A percentile compares a stretch with the other conserved stretches of the same genome.
These are phyloP conservation scores for Perizoma affinitatum DNA, from an alignment of 2,888 invertebrate genomes.

Conservation along the genomic window DNA sequence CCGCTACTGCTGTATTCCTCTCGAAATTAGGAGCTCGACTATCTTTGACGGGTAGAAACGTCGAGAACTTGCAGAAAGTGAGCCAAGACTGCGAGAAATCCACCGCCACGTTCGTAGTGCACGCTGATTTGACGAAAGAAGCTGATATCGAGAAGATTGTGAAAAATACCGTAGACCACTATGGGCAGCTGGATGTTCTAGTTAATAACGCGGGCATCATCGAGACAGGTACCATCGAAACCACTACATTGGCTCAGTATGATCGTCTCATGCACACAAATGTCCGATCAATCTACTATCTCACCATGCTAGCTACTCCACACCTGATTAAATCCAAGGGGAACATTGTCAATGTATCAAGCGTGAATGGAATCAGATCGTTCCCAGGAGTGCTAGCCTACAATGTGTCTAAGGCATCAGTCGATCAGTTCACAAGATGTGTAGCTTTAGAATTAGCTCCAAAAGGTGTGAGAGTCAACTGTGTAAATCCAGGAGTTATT, in stretches of 20 bases:
- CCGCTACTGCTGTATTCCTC: conserved; percentile 90
- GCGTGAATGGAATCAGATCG: conserved; percentile 95
- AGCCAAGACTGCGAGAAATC: conserved; percentile 68
- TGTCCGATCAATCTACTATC: conserved; percentile 90
- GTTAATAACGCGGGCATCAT: conserved; percentile 96
- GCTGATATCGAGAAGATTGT: conserved; percentile 88
- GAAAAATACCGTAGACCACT: conserved; percentile 88
- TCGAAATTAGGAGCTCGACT: conserved; percentile 90
- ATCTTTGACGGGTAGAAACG: conserved; percentile 88
- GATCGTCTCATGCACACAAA: conserved; percentile 96
- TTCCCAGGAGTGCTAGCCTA: conserved; percentile 96
- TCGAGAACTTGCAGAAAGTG: conserved; percentile 83
- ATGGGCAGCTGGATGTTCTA: conserved; percentile 91
- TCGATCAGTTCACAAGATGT: conserved; percentile 98
- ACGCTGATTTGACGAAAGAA: conserved; percentile 90
- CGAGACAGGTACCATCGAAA: conserved; percentile 93
- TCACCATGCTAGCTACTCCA: conserved; percentile 95
- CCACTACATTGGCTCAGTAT: conserved; percentile 92
- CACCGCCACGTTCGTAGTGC: conserved; percentile 81
- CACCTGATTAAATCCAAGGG: conserved; percentile 93
- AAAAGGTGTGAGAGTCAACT: conserved; percentile 94
- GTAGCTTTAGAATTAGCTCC: conserved; percentile 93
- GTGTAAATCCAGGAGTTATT: conserved; percentile 97
- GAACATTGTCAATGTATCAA: conserved; percentile 97
- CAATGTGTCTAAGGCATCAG: conserved; percentile 95